These are phyloP conservation scores for Lasiurus borealis DNA, from an alignment of 2,113 vertebrate genomes.

Conservation along the genomic window DNA sequence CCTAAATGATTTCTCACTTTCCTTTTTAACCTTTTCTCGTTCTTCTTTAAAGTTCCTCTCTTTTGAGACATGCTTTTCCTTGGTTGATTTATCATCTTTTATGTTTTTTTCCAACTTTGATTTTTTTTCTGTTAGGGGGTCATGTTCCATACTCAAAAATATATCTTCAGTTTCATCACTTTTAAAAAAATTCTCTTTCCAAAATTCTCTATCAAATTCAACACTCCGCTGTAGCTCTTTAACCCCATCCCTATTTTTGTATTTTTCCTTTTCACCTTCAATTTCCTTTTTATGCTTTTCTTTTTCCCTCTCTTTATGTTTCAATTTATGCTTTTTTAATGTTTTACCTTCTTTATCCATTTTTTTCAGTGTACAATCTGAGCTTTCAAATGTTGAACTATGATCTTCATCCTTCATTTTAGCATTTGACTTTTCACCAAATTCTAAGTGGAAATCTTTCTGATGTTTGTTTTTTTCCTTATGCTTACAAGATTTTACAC, in stretches of 20 bases:
- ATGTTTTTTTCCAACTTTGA: slow-evolving; percentile 89
- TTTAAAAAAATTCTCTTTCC: slow-evolving; percentile 99
- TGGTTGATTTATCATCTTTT: slow-evolving; percentile 93
- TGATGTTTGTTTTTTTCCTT: slow-evolving; percentile 98
- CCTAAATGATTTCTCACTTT: slow-evolving; percentile 90
- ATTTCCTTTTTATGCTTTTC: slow-evolving; percentile 95
- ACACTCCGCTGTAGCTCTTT: slow-evolving; percentile 95
- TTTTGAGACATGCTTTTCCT: slow-evolving; percentile 92
- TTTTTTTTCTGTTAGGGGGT: slow-evolving; percentile 89
- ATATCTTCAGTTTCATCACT: slow-evolving; percentile 96
- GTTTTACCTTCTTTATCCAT: slow-evolving; percentile 95
- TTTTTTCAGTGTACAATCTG: slow-evolving; percentile 93
- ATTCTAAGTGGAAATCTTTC: slow-evolving; percentile 92
- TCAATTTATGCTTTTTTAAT: slow-evolving; percentile 98
- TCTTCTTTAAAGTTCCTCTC: slow-evolving; percentile 94
- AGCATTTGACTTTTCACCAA: slow-evolving; percentile 90
- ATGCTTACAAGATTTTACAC: slow-evolving; percentile 95
- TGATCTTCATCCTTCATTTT: slow-evolving; percentile 92
- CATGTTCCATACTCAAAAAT: slow-evolving; percentile 89
- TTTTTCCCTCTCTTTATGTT: slow-evolving; percentile 95
- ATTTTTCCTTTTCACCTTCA: slow-evolving; percentile 94
- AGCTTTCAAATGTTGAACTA: slow-evolving; percentile 89
- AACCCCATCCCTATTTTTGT: slow-evolving; percentile 91
- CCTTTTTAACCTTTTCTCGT: slow-evolving; percentile 93
- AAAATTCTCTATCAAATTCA: slow-evolving; percentile 99